Base-by-base conservation (phyloP, 2,797 vertebrate genomes). In the Gymnocypris eckloni region DNA sequence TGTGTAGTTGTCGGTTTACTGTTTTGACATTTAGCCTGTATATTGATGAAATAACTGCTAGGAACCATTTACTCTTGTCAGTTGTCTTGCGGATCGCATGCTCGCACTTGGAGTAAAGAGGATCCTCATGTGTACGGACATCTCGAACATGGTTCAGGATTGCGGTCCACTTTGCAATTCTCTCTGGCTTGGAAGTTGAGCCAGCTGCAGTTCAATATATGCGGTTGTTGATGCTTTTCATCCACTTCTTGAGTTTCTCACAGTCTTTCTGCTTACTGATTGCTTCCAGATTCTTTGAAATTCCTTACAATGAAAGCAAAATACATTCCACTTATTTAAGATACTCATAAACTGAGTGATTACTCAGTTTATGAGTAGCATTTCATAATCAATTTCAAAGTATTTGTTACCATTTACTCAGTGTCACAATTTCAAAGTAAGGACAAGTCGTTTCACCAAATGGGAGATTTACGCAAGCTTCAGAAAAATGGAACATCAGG, bases 271-370 rank as follows among this genome's bases (percentile, higher is more conserved):
- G n/a, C n/a, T 81, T 64, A 43, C 22, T 13, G 4, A 79, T 59
- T 28, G n/a, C 41, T 22, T 73, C 69, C 8, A 86, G 56, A 25
- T 86, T 73, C 67, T 86, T 86, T 4, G 84, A 86, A 37, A 86
- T 8, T 48, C 78, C 84, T 81, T 45, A 39, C 2, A 67, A 61
- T 22, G 22, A 79, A 79, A 79, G 4, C 50, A 78, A 22, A 13
- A 64, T 50, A 77, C 10, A 78, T 59, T 78, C 4, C 76, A 78
- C 76, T 56, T 22, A 59, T 8, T 33, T 22, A 78, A 78, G 22
- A 52, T 78, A 22, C 76, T 56, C 9, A 83, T 43, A 59, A 28
- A 18, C 25, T 25, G 4, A 25, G 48, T 22, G 25, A 39, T 41
- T 25, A 59, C 15, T 72, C 48, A 20, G 39, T 52, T 79, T 28